Base-by-base conservation (phyloP, 1,140 invertebrate species). In the Nasonia vitripennis region DNA sequence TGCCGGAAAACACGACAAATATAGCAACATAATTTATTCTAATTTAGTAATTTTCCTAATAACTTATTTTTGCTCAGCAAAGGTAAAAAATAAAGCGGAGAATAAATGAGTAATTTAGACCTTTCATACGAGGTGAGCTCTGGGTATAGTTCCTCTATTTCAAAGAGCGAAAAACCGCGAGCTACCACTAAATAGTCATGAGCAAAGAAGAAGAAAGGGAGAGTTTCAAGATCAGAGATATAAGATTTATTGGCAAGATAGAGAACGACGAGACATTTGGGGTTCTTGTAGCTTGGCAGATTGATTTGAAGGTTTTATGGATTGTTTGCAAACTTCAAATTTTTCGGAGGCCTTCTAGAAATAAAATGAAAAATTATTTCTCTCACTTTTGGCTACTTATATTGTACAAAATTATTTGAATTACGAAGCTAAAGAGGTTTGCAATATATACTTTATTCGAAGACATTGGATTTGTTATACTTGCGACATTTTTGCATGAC, bases 201-300 rank as follows among this genome's bases (percentile, higher is more conserved):
- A 27, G 31, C 41, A 45, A 78, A 34, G 51, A 67, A 62, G 45
- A 31, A 34, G 45, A 45, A 80, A 70, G 68, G 67, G 37, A 37
- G 10, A 51, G 37, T 20, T 67, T 17, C 5, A 34, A 70, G 78
- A 80, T 80, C 20, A 45, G n/a, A 80, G 78, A 80, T 80, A 45
- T 70, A 80, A 80, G 78, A 80, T 80, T 80, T 45, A 68, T 70
- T 45, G 37, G 37, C 10, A 20, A 70, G 78, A 70, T 70, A 70
- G 17, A 62, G 17, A 20, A 7, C 55, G 6, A n/a, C 55, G 20
- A 62, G 20, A 62, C 20, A 45, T 51, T 51, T 51, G 48, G 48
- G 48, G 12, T 51, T 51, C 48, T 17, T 51, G 14, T 51, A 17
- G 3, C 48, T 51, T 51, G 3, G 48, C 12, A 51, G 12, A 51